phyloP scores from a whole-genome alignment of 1,140 invertebrate species.

The Musca vetustissima region DNA sequence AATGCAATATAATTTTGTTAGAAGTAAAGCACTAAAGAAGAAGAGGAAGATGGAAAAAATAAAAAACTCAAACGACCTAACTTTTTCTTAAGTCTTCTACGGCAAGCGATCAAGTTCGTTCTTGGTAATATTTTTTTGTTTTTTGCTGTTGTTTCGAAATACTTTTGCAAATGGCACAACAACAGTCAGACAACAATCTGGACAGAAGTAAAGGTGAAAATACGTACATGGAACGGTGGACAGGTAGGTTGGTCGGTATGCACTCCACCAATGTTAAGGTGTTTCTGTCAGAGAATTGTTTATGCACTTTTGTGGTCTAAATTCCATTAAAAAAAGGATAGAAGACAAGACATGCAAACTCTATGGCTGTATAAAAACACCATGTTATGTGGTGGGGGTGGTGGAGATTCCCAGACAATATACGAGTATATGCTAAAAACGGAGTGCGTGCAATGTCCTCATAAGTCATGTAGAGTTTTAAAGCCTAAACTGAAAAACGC shows the following conservation, averaged over 20 bases:
- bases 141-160: too few species aligned
- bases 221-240: background rate
- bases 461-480: constrained; percentile 9
- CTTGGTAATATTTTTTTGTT: too few species aligned
- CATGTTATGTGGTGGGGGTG: background rate
- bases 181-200: too few species aligned
- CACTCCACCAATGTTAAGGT: background rate
- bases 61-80: background rate
- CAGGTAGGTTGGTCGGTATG: too few species aligned
- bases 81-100: background rate
- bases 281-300: too few species aligned
- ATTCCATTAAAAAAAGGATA: constrained; percentile 1
- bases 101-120: too few species aligned
- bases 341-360: background rate
- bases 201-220: background rate
- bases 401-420: background rate
- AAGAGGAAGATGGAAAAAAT: background rate
- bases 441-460: constrained; percentile 9
- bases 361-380: background rate
- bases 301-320: constrained; percentile 10
- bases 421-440: background rate
- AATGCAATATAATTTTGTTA: constrained; percentile 8
- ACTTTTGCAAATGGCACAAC: too few species aligned
- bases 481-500: constrained; percentile 2
- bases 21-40: too few species aligned